A percentile compares a stretch with the other conserved stretches of the same genome.
Evolutionary conservation across 2,888 invertebrate genomes (phyloP).

Genomic region (Tenodera sinensis): DNA sequence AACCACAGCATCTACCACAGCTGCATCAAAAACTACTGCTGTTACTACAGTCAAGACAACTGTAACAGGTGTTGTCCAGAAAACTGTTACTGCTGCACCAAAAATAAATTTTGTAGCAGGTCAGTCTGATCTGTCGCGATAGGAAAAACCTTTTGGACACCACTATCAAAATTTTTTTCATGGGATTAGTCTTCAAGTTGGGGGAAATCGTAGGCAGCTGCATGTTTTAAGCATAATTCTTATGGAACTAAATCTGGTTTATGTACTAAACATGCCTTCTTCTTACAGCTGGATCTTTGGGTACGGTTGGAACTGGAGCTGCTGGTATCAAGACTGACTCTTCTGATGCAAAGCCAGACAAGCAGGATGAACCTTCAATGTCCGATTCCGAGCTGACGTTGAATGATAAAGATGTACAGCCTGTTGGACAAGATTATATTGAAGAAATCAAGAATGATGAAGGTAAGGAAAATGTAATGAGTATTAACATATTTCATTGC

Average conservation of each 20-base stretch:
- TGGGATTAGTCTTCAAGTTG: neutral
- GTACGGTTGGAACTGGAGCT: conserved; percentile 50
- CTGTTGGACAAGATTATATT: conserved; percentile 94
- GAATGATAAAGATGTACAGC: conserved; percentile 73
- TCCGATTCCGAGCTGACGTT: conserved; percentile 45
- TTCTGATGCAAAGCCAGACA: conserved; percentile 48
- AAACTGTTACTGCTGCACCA: conserved; percentile 60
- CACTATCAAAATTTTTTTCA: neutral
- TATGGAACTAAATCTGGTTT: neutral
- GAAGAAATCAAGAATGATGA: conserved; percentile 95
- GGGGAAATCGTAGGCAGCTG: neutral
- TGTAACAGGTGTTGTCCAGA: conserved; percentile 42
- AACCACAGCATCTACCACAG: conserved; percentile 29
- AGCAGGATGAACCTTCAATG: conserved; percentile 43
- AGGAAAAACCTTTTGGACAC: neutral
- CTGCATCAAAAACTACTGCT: conserved; percentile 41
- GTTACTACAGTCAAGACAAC: conserved; percentile 33
- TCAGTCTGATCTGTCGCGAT: conserved; percentile 23
- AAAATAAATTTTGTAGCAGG: conserved; percentile 82
- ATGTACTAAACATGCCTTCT: neutral
- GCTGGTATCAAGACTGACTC: conserved; percentile 41
- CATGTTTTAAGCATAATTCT: neutral
- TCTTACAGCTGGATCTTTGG: conserved; percentile 60
- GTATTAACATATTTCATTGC: no score
- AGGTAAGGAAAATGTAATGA: conserved; percentile 55